Percentiles rank a stretch among this genome's conserved stretches.
Evolutionary conservation across 2,888 invertebrate species (phyloP).

Genomic region (Pristionchus exspectatus): DNA sequence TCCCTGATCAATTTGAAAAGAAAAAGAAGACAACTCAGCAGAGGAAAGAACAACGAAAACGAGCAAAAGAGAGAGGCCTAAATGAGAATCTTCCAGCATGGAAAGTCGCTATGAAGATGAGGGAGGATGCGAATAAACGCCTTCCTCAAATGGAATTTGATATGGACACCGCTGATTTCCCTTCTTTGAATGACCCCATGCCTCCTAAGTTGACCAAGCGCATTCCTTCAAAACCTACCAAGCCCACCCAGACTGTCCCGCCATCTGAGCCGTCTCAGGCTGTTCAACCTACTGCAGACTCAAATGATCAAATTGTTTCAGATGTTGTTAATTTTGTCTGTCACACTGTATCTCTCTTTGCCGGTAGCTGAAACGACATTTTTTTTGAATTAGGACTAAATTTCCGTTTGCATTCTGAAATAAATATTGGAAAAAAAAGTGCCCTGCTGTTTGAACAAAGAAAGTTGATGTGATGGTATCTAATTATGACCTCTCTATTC

Average conservation of each 20-base stretch:
- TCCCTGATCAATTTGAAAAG: background rate
- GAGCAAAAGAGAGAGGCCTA: background rate
- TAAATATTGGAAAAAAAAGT: background rate
- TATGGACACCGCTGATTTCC: background rate
- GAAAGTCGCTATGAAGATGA: background rate
- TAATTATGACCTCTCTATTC: too few species aligned
- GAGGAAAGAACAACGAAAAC: background rate
- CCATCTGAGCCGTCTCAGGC: too few species aligned
- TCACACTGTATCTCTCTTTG: background rate
- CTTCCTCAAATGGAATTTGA: background rate
- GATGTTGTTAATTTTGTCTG: background rate
- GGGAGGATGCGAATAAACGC: background rate
- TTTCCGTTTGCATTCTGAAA: too few species aligned
- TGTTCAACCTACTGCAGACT: background rate
- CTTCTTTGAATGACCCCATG: background rate
- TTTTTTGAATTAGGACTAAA: too few species aligned
- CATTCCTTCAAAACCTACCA: background rate
- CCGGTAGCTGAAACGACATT: too few species aligned
- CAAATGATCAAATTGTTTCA: background rate
- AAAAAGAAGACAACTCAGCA: constrained; percentile 10
- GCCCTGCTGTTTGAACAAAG: background rate
- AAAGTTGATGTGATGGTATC: background rate
- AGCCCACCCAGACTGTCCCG: background rate
- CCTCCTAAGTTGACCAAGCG: background rate
- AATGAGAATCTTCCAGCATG: background rate